Base-by-base conservation (phyloP, 2,888 invertebrate genomes). In the Meganola albula region DNA sequence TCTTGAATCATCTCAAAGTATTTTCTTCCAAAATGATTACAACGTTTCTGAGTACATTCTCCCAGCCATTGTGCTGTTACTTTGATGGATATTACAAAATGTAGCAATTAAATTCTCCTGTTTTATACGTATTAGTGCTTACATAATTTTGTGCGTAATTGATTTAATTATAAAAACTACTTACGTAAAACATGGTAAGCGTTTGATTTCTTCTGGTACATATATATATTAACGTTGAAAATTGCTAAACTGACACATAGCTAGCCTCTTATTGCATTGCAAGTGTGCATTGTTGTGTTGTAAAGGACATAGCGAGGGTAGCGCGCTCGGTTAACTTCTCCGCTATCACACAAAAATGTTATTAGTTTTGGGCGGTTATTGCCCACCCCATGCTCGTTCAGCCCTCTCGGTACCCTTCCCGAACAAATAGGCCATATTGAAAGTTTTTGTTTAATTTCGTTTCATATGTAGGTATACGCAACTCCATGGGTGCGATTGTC, bases 321-420 rank as follows among this genome's bases (percentile, higher is more conserved):
- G 59, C 60, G 58, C 63, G 72, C 63, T 71, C 72, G 63, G 70
- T 69, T 74, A 61, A 60, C 69, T 73, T 58, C 68, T 65, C 70
- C 63, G 66, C 76, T 78, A 79, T 79, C 77, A 73, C 74, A 65
- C 70, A 83, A 83, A 82, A 80, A 82, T 83, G 77, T 80, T 83
- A 83, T 83, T 83, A 80, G 82, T 82, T 82, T 80, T 73, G 72
- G 76, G 72, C 64, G 77, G 77, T 74, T 79, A 77, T 82, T 78
- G 77, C 73, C 74, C 73, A 69, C 74, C 74, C 65, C 45, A 57
- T 58, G 42, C 64, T 63, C 70, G 62, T 55, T 59, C 68, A 63
- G 62, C 71, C 76, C 73, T 70, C 67, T 53, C 60, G 37, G 53
- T 57, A 59, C 60, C 66, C 60, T 64, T 64, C 60, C 62, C 62